Percentiles rank a stretch among this genome's conserved stretches.
These are phyloP conservation scores for Hipposideros armiger DNA, from an alignment of 2,113 vertebrate species.

Conservation along the genomic window DNA sequence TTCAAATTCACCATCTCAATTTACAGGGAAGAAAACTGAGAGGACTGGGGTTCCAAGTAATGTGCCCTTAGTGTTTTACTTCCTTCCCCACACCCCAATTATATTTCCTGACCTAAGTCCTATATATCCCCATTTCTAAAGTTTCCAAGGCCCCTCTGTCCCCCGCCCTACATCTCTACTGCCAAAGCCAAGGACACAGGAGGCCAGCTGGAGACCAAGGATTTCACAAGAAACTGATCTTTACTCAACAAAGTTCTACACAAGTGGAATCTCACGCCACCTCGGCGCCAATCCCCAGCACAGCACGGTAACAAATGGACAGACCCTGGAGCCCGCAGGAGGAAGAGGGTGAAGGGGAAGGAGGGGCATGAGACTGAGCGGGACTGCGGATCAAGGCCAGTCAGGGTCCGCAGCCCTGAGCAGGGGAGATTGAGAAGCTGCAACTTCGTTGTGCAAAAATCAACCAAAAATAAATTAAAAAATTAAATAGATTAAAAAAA, in stretches of 20 bases:
- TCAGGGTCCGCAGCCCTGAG: conserved; percentile 67
- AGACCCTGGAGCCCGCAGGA: conserved; percentile 84
- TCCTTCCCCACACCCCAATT: not conserved
- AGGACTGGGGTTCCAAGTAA: not conserved
- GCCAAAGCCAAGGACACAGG: conserved; percentile 50
- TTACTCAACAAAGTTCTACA: conserved; percentile 89
- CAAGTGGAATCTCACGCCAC: conserved; percentile 88
- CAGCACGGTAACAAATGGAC: conserved; percentile 87
- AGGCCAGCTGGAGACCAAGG: conserved; percentile 65
- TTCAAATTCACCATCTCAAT: not conserved
- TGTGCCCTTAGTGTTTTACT: not conserved
- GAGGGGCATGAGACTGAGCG: not conserved
- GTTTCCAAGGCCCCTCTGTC: not conserved
- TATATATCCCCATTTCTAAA: not conserved
- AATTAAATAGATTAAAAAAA: conserved; percentile 79
- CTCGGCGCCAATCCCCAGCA: conserved; percentile 87
- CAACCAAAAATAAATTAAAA: conserved; percentile 82
- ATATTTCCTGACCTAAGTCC: not conserved
- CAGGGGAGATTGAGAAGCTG: conserved; percentile 75
- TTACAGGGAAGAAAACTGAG: not conserved
- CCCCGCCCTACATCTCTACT: not conserved
- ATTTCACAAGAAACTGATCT: conserved; percentile 87
- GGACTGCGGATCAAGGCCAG: conserved; percentile 64
- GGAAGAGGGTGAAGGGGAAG: conserved; percentile 40
- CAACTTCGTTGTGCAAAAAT: conserved; percentile 83